phyloP scores from a whole-genome alignment of 1,140 invertebrate species.

The Homalodisca vitripennis region DNA sequence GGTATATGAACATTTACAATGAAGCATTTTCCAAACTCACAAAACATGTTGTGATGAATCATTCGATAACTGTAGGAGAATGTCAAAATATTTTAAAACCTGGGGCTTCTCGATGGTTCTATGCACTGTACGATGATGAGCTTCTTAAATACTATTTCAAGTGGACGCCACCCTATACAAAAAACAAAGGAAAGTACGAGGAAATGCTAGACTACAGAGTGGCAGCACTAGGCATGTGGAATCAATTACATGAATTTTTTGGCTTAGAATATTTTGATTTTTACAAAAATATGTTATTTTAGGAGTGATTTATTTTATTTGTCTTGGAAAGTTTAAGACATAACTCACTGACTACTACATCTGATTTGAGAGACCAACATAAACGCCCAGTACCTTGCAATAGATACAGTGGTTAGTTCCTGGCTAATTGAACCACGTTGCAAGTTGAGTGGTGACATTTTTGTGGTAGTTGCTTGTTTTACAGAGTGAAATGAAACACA shows the following conservation, averaged over 20 bases:
- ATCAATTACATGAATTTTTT: neutral
- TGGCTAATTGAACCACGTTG: no score
- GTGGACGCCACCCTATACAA: neutral
- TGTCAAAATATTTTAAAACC: neutral
- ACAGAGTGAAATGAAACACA: no score
- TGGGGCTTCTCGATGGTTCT: neutral
- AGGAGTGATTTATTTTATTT: no score
- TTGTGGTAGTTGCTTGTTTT: no score
- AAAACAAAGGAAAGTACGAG: conserved; percentile 15
- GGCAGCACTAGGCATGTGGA: neutral
- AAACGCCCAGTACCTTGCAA: no score
- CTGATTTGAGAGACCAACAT: no score
- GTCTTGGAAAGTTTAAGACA: no score
- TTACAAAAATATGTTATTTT: neutral
- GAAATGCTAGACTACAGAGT: conserved; percentile 6
- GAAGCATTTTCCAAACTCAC: neutral
- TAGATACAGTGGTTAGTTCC: no score
- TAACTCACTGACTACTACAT: no score
- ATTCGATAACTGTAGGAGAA: neutral
- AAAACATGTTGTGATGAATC: neutral
- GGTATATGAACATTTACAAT: neutral
- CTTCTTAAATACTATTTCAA: conserved; percentile 10
- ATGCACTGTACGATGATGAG: conserved; percentile 10
- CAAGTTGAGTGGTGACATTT: no score
- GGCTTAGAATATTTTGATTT: neutral